Percentiles rank a stretch among this genome's conserved stretches.
Evolutionary conservation across 2,888 invertebrate species (phyloP).

Genomic region (Craniophora ligustri): DNA sequence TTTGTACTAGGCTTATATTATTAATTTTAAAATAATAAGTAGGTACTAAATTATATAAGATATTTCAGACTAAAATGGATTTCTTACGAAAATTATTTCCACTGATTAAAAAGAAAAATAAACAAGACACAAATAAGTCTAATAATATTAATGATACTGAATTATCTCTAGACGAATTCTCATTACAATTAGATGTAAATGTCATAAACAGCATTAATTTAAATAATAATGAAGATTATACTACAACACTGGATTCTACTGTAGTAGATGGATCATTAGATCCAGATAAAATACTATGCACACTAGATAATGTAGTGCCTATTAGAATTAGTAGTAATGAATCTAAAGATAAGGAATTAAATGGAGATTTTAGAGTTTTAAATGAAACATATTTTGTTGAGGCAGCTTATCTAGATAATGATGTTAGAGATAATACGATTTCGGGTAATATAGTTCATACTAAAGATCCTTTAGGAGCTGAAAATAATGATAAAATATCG

Average conservation of each 20-base stretch:
- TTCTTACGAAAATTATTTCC: slow-evolving; percentile 26
- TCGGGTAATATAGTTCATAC: not conserved
- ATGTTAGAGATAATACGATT: not conserved
- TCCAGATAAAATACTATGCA: slow-evolving; percentile 3
- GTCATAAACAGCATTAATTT: not conserved
- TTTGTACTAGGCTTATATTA: too few species aligned
- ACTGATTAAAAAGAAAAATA: not conserved
- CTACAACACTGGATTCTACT: not conserved
- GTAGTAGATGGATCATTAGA: not conserved
- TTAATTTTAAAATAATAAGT: too few species aligned
- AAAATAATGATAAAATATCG: not conserved
- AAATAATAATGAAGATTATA: not conserved
- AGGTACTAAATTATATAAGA: too few species aligned
- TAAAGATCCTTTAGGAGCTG: not conserved
- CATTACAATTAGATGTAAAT: not conserved
- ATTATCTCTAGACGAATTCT: not conserved
- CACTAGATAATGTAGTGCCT: slow-evolving; percentile 16
- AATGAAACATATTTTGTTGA: too few species aligned
- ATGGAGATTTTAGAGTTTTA: not conserved
- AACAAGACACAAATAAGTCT: not conserved
- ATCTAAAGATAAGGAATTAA: not conserved
- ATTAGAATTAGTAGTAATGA: not conserved
- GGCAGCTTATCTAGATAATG: not conserved
- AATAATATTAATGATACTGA: not conserved
- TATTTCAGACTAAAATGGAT: slow-evolving; percentile 37